A percentile compares a stretch with the other conserved stretches of the same genome.
Evolutionary conservation across 2,113 vertebrate species (phyloP).

Genomic region (Alouatta palliata): DNA sequence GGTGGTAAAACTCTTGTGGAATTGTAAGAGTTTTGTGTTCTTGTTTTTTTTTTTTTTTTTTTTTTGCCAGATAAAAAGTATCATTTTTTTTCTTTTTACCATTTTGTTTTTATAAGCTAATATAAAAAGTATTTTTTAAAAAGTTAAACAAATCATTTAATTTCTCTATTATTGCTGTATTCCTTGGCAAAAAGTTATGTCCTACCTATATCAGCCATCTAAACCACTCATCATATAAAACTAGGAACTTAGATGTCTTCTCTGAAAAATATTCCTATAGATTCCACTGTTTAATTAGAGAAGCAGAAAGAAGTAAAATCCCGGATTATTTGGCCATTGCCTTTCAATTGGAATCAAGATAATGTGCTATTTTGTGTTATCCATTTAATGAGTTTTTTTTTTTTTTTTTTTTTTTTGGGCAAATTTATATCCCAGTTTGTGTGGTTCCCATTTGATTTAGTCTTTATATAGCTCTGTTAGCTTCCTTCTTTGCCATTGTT

Average conservation of each 20-base stretch:
- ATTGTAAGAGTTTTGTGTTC: neutral
- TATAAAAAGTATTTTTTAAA: neutral
- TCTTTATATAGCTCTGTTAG: neutral
- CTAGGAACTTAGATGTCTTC: neutral
- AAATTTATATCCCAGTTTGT: neutral
- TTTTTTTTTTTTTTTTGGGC: neutral
- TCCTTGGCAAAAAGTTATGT: neutral
- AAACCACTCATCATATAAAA: neutral
- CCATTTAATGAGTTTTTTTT: neutral
- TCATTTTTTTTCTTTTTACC: neutral
- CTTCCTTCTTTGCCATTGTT: constrained; percentile 29
- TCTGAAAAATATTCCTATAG: neutral
- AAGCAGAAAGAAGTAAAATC: neutral
- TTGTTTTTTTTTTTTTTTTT: neutral
- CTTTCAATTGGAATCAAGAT: neutral
- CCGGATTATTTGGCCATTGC: neutral
- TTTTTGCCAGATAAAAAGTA: neutral
- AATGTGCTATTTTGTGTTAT: neutral
- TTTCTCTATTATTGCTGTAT: neutral
- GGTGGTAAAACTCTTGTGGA: neutral
- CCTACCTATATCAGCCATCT: neutral
- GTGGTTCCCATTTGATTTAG: neutral
- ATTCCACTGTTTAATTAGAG: neutral
- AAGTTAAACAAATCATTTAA: neutral
- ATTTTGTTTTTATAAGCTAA: neutral